phyloP scores from a whole-genome alignment of 2,797 vertebrate species.

The Acrossocheilus fasciatus region DNA sequence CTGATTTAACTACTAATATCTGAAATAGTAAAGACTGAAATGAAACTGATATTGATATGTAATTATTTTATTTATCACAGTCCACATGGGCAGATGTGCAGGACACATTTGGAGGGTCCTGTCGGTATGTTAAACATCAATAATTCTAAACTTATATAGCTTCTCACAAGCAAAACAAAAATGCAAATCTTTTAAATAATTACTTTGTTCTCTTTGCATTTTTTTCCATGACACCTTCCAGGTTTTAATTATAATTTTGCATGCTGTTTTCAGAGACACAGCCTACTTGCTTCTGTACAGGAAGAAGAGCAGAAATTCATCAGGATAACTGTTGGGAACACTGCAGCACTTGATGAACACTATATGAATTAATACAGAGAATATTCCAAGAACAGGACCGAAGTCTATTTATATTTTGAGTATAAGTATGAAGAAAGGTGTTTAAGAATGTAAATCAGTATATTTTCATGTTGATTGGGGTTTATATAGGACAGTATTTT shows the following conservation, averaged over 20 bases:
- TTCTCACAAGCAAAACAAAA: background rate
- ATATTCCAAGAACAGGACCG: conserved; percentile 2
- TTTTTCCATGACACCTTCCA: background rate
- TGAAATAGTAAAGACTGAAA: background rate
- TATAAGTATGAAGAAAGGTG: background rate
- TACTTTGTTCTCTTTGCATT: background rate
- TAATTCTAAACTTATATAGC: background rate
- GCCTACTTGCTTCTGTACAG: conserved; percentile 49
- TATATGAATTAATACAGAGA: background rate
- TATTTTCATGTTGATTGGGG: background rate
- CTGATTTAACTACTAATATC: background rate
- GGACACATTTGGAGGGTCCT: conserved; percentile 63
- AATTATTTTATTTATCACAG: conserved; percentile 57
- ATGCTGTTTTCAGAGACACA: background rate
- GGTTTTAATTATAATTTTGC: conserved; percentile 3
- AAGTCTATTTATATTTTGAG: background rate
- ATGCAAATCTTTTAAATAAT: background rate
- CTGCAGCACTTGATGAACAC: background rate
- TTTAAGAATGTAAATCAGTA: background rate
- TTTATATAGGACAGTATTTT: background rate
- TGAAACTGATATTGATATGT: background rate
- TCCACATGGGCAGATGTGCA: conserved; percentile 66
- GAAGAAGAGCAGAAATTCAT: background rate
- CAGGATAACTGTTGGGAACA: conserved; percentile 11
- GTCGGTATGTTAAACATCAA: background rate